Base-by-base conservation (phyloP, 1,140 invertebrate species). In the Streblospio benedicti region DNA sequence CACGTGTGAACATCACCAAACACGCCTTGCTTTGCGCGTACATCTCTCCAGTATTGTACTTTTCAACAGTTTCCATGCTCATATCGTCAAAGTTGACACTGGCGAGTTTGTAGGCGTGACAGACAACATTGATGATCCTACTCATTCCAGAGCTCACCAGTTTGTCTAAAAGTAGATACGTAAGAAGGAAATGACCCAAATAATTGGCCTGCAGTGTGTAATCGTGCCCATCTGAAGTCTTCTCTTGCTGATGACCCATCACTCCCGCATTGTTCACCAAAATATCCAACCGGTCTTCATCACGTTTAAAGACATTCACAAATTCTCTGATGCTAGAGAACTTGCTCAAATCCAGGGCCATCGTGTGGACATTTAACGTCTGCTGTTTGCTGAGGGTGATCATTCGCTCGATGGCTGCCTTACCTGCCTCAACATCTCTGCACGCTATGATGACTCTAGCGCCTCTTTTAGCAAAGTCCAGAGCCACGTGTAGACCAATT, bases 211-310 rank as follows among this genome's bases (percentile, higher is more conserved):
- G 77, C 62, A 82, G 71, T 62, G 80, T 78, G 54, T 73, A 65
- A 62, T 82, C 81, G 72, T 79, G 79, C 4, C 78, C 78, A 57
- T 81, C 80, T 47, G 72, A 69, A 33, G 76, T 77, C 50, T 65
- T 61, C 23, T 59, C 64, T 57, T 72, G 57, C 27, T 70, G 74
- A 58, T 69, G 70, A 67, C 70, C 71, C 66, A 88, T 88, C 0
- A 90, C 81, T 27, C 86, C 91, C 16, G 90, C 93, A 79, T 96
- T 97, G 72, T 95, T 94, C 53, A 97, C 86, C 35, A 96, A 79
- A 20, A 77, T 69, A 54, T 78, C 69, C 23, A 78, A 33, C 25
- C 57, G 61, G 2, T 38, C n/a, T 61, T 73, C 71, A 28, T 68
- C 60, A 71, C 86, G 83, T 0, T 76, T 81, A 5, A 92, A 73